phyloP scores from a whole-genome alignment of 2,888 invertebrate genomes.

The Lissocephala sabroskyi region DNA sequence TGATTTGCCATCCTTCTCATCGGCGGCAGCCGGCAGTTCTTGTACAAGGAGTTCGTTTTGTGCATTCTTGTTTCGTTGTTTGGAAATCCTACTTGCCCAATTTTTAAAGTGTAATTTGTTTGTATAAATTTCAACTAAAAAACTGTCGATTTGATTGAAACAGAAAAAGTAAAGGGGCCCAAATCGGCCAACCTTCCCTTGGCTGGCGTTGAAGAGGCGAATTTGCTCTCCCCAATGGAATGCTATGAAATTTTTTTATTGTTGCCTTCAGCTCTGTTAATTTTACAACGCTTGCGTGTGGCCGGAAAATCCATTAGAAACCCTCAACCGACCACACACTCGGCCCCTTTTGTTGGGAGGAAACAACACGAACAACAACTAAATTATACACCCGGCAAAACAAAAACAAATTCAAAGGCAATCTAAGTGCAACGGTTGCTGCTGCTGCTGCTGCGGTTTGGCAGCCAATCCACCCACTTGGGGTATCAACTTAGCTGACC shows the following conservation, averaged over 20 bases:
- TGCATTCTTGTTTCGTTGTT: too few relatives aligned
- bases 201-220: too few relatives aligned
- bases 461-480: neutral
- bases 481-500: neutral
- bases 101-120: too few relatives aligned
- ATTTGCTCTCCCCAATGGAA: too few relatives aligned
- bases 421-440: slow-evolving; percentile 40
- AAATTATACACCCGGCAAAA: slow-evolving; percentile 35
- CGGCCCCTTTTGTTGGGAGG: neutral
- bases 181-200: too few relatives aligned
- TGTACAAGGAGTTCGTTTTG: too few relatives aligned
- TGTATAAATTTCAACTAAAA: too few relatives aligned
- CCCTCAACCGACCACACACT: slow-evolving; percentile 3
- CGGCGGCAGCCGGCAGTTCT: too few relatives aligned
- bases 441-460: slow-evolving; percentile 18
- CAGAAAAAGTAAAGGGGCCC: too few relatives aligned
- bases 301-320: slow-evolving; percentile 49
- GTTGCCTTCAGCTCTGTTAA: slow-evolving; percentile 15
- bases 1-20: too few relatives aligned
- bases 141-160: too few relatives aligned
- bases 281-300: slow-evolving; percentile 41
- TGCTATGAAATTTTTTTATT: neutral
- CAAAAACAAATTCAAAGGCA: slow-evolving; percentile 44
- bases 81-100: too few relatives aligned
- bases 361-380: slow-evolving; percentile 26